Evolutionary conservation across 1,140 invertebrate species (phyloP).

Genomic region (Pomacea maculata): DNA sequence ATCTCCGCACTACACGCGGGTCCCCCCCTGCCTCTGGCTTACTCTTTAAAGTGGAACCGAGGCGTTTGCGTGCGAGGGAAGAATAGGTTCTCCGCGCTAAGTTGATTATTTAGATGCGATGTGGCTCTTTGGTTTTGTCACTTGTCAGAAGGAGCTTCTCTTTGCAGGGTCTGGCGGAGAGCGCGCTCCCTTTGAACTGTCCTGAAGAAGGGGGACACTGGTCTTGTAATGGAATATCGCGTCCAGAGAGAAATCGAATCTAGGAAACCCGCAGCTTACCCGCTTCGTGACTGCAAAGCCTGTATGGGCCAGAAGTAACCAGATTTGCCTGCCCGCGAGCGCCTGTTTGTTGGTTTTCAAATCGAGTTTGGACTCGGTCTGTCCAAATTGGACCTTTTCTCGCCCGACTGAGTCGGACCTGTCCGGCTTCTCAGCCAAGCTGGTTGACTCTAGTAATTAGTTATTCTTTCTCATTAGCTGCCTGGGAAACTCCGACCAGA

Average conservation of each 20-base stretch:
- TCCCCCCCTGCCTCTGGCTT: not conserved
- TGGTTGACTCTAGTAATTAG: slow-evolving; percentile 27
- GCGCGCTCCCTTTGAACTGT: slow-evolving; percentile 16
- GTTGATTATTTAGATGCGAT: slow-evolving; percentile 27
- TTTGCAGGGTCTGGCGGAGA: slow-evolving; percentile 11
- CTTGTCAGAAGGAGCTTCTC: slow-evolving; percentile 19
- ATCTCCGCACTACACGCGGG: slow-evolving; percentile 2
- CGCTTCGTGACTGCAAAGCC: slow-evolving; percentile 14
- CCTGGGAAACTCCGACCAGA: too few relatives aligned
- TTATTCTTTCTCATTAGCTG: slow-evolving; percentile 30
- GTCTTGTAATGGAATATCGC: slow-evolving; percentile 28
- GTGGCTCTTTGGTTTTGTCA: slow-evolving; percentile 23
- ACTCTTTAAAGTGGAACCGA: not conserved
- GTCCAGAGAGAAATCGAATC: slow-evolving; percentile 29
- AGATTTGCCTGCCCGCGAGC: slow-evolving; percentile 12
- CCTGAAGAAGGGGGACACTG: slow-evolving; percentile 21
- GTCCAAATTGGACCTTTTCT: slow-evolving; percentile 32
- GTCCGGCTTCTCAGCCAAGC: not conserved
- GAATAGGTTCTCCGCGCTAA: slow-evolving; percentile 14
- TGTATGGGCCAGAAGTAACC: slow-evolving; percentile 22
- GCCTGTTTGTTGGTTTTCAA: slow-evolving; percentile 29
- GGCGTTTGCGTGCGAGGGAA: not conserved
- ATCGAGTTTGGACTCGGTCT: slow-evolving; percentile 20
- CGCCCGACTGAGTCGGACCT: slow-evolving; percentile 17
- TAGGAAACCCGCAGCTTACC: slow-evolving; percentile 23